Evolutionary conservation across 2,888 invertebrate genomes (phyloP), one percentile per base, ranked within the genome.

Genomic region (Trachelus troglodyta): DNA sequence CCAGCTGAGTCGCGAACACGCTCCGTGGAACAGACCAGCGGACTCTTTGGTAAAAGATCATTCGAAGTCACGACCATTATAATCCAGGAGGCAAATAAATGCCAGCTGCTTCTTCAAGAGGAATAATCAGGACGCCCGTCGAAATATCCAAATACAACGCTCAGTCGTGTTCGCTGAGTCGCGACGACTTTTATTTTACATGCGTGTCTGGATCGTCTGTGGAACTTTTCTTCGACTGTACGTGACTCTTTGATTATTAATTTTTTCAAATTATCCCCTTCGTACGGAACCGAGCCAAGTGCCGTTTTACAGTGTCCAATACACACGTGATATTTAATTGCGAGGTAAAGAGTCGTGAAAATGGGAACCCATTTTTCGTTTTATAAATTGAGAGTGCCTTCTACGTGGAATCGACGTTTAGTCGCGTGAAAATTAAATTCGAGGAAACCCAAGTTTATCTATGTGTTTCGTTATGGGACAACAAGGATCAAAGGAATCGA

Each of bases 401-500:
- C 56, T 56, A 56, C 23, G 56, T 56, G 56, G 56, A 56, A 56
- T 56, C 9, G 56, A 56, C 56, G 23, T 56, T 56, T 23, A 9
- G 23, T 23, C 56, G 56, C 23, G 56, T 23, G 56, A 56, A 56
- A 56, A 9, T 9, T 9, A 1, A 56, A 56, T 56, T 23, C 56
- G 56, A 56, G 23, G 6, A 23, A 56, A 56, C 0, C 56, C 56
- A 56, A 56, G 56, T 56, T 56, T 56, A 9, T 23, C 23, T 56
- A 56, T 56, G 56, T 56, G 56, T 69, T 71, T 75, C 71, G 75
- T 71, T 75, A 91, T 91, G 91, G 91, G 91, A 37, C 91, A 91
- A 79, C 91, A 91, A 81, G 87, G 89, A 81, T 91, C 91, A 78
- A 91, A 90, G 82, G 87, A 87, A 79, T 33, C 31, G 56, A 87